phyloP scores from a whole-genome alignment of 2,113 vertebrate genomes.

The Chroicocephalus ridibundus region DNA sequence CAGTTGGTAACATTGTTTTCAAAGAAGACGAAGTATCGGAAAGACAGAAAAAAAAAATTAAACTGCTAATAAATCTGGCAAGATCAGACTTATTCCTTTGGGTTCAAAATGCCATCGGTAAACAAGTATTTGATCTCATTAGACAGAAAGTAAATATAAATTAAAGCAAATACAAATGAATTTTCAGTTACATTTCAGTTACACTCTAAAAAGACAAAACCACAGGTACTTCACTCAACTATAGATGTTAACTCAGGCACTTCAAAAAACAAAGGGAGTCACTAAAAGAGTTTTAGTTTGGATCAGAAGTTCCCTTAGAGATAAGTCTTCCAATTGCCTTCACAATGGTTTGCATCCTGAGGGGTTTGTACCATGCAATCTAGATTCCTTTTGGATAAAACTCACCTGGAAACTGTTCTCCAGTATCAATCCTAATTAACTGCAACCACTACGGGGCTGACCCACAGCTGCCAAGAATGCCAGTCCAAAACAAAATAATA shows the following conservation, averaged over 20 bases:
- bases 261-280: background rate
- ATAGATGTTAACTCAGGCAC: background rate
- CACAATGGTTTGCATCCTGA: background rate
- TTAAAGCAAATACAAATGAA: background rate
- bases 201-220: background rate
- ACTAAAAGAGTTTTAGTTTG: background rate
- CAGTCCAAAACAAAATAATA: background rate
- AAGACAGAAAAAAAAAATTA: background rate
- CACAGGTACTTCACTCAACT: background rate
- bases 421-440: background rate
- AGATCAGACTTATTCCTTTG: background rate
- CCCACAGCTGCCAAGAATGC: background rate
- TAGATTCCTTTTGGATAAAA: background rate
- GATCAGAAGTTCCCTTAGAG: background rate
- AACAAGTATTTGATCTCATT: background rate
- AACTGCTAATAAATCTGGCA: background rate
- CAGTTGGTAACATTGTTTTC: background rate
- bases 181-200: background rate
- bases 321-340: background rate
- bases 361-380: background rate
- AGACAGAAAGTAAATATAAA: background rate
- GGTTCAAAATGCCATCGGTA: background rate
- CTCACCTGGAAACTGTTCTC: background rate
- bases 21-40: background rate
- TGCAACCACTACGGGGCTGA: background rate